phyloP scores from a whole-genome alignment of 2,113 vertebrate species.

The Lates calcarifer region DNA sequence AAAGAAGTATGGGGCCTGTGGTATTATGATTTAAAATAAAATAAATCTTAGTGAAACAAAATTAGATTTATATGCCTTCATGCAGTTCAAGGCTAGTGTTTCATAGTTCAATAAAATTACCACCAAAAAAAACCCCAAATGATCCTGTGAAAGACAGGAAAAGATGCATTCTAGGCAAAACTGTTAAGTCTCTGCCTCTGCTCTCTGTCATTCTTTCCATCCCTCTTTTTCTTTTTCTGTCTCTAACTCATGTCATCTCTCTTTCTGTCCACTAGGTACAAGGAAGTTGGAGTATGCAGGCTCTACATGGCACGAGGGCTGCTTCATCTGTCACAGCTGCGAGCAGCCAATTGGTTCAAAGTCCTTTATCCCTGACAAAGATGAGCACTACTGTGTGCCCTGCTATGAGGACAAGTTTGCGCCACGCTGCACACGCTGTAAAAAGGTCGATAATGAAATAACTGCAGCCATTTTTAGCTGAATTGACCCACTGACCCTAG shows the following conservation, averaged over 20 bases:
- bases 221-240: not conserved
- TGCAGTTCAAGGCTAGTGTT: slow-evolving; percentile 48
- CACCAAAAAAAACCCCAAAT: slow-evolving; percentile 37
- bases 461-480: not conserved
- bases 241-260: not conserved
- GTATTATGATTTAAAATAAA: slow-evolving; percentile 61
- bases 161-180: slow-evolving; percentile 3
- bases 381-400: slow-evolving; percentile 96
- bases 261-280: slow-evolving; percentile 84
- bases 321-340: slow-evolving; percentile 97
- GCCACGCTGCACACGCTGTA: slow-evolving; percentile 96
- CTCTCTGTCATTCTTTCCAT: slow-evolving; percentile 18
- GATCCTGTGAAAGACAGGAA: not conserved
- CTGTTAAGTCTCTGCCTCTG: not conserved
- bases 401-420: slow-evolving; percentile 99
- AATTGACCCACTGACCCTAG: not conserved
- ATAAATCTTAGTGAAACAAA: slow-evolving; percentile 48
- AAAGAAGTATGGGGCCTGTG: slow-evolving; percentile 47
- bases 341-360: slow-evolving; percentile 96
- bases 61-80: slow-evolving; percentile 41
- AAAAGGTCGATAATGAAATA: slow-evolving; percentile 86
- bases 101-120: slow-evolving; percentile 51
- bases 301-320: slow-evolving; percentile 96
- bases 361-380: slow-evolving; percentile 98
- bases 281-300: slow-evolving; percentile 97